These are phyloP conservation scores for Microchrysa polita DNA, from an alignment of 2,888 invertebrate species.

Conservation along the genomic window DNA sequence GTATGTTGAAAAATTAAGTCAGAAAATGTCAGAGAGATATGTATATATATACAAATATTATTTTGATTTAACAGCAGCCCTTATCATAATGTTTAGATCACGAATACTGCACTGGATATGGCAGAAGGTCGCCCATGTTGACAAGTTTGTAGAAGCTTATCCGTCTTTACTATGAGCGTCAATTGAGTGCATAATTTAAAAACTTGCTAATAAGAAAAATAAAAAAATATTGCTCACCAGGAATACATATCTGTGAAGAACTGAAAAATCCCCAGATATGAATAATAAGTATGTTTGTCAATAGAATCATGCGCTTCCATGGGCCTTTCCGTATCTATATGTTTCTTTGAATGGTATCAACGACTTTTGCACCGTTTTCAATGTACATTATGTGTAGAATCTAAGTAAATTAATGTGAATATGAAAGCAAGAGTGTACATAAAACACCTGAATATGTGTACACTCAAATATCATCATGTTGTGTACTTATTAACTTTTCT, in stretches of 20 bases:
- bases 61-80: too few species aligned
- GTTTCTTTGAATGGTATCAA: background rate
- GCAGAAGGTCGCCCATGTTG: too few species aligned
- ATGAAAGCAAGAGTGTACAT: slow-evolving; percentile 35
- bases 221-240: background rate
- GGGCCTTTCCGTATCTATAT: slow-evolving; percentile 1
- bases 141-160: too few species aligned
- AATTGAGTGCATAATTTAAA: background rate
- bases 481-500: slow-evolving; percentile 13
- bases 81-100: too few species aligned
- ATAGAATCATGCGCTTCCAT: background rate
- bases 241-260: background rate
- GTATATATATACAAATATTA: too few species aligned
- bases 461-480: background rate
- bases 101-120: too few species aligned
- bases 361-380: slow-evolving; percentile 25
- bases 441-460: background rate
- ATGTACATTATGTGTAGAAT: background rate
- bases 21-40: too few species aligned
- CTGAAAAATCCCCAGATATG: background rate
- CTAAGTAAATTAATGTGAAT: background rate
- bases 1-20: too few species aligned
- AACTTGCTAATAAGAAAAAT: slow-evolving; percentile 3
- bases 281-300: background rate
- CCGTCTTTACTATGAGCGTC: too few species aligned